Evolutionary conservation across 2,797 vertebrate genomes (phyloP), one percentile per base, ranked within the genome.

Genomic region (Cephalopachus bancanus): DNA sequence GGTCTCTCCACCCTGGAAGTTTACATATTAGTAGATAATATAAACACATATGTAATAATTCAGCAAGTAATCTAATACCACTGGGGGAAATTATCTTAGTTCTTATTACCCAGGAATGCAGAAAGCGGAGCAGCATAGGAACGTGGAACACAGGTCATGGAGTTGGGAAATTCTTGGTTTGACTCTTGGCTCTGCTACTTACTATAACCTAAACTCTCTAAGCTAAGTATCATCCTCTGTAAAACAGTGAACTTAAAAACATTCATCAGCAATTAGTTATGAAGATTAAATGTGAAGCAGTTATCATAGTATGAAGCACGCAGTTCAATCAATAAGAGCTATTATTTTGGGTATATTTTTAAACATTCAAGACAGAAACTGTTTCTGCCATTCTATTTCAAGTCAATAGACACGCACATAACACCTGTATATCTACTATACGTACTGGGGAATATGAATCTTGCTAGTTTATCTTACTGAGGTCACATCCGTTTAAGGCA

Each of bases 301-400:
- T n/a, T 80, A 80, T 14, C 33, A 65, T 37, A 80, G 53, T 49
- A 64, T 37, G 15, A 57, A 87, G 55, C 12, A 37, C 37, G 30
- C 53, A 79, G 20, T 91, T 91, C 1, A 37, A n/a, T 71, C 16
- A 30, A 81, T 62, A 57, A 51, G 7, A 53, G n/a, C 49, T 79
- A 59, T 16, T 69, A 51, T 69, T 83, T 78, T 62, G 60, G 74
- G 86, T 57, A 89, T 88, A 83, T 91, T 88, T 74, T 84, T 92
- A 53, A 88, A 72, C 74, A 89, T 67, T 91, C 51, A 74, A 89
- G 78, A 78, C n/a, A 89, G 69, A 89, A 95, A 74, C 69, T 30
- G 1, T 51, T 93, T 44, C 71, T 44, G 7, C 78, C 64, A 12
- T 53, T 75, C 53, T n/a, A 28, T 65, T 28, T 59, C 72, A 85